A percentile compares a stretch with the other conserved stretches of the same genome.
These are phyloP conservation scores for Seladonia tumulorum DNA, from an alignment of 2,888 invertebrate species.

Conservation along the genomic window DNA sequence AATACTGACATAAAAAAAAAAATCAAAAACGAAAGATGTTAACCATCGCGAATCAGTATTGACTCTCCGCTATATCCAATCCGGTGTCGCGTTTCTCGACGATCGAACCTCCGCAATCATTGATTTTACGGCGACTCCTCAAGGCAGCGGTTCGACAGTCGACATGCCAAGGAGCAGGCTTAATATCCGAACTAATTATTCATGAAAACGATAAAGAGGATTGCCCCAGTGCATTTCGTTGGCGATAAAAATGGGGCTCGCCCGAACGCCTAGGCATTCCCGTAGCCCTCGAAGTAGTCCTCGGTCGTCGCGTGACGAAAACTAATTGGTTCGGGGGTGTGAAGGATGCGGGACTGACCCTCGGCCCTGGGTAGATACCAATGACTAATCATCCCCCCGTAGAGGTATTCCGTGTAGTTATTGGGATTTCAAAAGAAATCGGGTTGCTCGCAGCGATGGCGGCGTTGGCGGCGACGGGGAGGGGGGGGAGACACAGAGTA, in stretches of 20 bases:
- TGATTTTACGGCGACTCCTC: neutral
- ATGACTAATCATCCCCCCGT: neutral
- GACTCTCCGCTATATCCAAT: neutral
- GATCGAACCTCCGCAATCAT: neutral
- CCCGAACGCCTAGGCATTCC: neutral
- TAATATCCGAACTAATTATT: conserved; percentile 1
- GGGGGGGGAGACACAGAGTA: neutral
- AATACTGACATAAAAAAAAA: neutral
- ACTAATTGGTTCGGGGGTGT: conserved; percentile 6
- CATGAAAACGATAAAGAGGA: neutral
- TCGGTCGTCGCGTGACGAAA: conserved; percentile 6
- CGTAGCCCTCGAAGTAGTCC: neutral
- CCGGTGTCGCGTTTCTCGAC: neutral
- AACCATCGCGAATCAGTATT: neutral
- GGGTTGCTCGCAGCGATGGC: neutral
- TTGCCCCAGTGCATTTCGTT: neutral
- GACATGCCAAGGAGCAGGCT: neutral
- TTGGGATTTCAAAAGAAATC: neutral
- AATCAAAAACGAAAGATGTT: neutral
- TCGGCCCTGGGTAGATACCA: neutral
- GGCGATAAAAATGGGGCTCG: neutral
- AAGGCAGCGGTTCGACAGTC: neutral
- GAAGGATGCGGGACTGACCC: conserved; percentile 2
- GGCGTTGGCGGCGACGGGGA: neutral
- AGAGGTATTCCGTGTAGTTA: neutral